A percentile compares a stretch with the other conserved stretches of the same genome.
These are phyloP conservation scores for Dicaeum eximium DNA, from an alignment of 2,113 vertebrate species.

Conservation along the genomic window DNA sequence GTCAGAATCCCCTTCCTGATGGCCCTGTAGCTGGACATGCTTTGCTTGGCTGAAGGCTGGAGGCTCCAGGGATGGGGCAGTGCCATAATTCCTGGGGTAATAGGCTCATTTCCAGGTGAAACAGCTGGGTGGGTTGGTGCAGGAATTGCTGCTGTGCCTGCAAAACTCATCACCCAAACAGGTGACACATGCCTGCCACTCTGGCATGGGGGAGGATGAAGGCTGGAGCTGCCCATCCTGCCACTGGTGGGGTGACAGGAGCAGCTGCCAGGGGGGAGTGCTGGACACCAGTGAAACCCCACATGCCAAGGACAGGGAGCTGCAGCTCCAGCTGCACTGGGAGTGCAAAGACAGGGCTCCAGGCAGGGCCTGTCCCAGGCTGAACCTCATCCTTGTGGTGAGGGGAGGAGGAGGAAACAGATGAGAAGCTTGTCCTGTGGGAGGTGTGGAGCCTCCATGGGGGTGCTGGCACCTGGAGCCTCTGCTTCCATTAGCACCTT, in stretches of 20 bases:
- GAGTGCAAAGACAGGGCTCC: background rate
- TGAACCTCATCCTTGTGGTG: accelerated
- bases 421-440: accelerated
- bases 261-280: accelerated
- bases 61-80: background rate
- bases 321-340: background rate
- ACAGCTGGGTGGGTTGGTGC: background rate
- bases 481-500: background rate
- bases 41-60: background rate
- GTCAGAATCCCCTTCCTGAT: background rate
- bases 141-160: background rate
- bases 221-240: background rate
- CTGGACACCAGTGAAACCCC: background rate
- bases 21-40: accelerated
- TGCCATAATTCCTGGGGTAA: background rate
- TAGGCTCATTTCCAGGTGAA: background rate
- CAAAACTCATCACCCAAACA: background rate
- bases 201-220: accelerated
- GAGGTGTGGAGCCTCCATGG: background rate
- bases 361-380: background rate
- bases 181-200: accelerated
- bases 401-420: background rate
- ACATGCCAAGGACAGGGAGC: background rate
- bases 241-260: background rate
- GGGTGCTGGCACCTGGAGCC: background rate